phyloP scores from a whole-genome alignment of 2,113 vertebrate species.

The Chrysemys picta region DNA sequence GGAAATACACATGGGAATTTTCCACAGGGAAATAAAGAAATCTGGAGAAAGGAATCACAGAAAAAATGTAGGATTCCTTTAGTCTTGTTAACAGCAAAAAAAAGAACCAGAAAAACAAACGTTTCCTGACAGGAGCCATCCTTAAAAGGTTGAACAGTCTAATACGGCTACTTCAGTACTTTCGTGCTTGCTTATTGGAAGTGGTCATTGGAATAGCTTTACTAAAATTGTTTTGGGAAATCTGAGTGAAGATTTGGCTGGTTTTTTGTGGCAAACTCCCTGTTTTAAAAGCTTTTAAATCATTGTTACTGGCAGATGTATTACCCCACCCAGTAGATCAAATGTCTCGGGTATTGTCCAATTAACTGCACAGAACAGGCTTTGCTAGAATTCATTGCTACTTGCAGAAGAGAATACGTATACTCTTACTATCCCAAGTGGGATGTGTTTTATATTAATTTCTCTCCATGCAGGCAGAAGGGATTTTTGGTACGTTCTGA shows the following conservation, averaged over 20 bases:
- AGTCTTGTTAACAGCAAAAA: background rate
- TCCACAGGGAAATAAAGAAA: background rate
- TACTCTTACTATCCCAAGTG: background rate
- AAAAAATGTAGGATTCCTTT: background rate
- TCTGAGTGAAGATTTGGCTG: background rate
- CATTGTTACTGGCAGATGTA: background rate
- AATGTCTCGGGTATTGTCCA: fast-evolving
- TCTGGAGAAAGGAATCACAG: background rate
- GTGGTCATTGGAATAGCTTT: background rate
- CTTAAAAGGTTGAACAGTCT: background rate
- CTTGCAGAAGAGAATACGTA: fast-evolving
- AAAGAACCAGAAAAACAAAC: too few species aligned
- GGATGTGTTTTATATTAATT: background rate
- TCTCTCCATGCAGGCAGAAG: fast-evolving
- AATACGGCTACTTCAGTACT: background rate
- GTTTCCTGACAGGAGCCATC: background rate
- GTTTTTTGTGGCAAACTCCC: background rate
- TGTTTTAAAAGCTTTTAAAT: background rate
- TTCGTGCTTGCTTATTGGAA: background rate
- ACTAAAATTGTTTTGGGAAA: background rate
- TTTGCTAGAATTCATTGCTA: fast-evolving
- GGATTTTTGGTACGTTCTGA: background rate
- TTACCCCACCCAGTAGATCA: background rate
- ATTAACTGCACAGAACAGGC: fast-evolving
- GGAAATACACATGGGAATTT: fast-evolving